These are phyloP conservation scores for Sympetrum striolatum DNA, from an alignment of 2,888 invertebrate genomes.

Conservation along the genomic window DNA sequence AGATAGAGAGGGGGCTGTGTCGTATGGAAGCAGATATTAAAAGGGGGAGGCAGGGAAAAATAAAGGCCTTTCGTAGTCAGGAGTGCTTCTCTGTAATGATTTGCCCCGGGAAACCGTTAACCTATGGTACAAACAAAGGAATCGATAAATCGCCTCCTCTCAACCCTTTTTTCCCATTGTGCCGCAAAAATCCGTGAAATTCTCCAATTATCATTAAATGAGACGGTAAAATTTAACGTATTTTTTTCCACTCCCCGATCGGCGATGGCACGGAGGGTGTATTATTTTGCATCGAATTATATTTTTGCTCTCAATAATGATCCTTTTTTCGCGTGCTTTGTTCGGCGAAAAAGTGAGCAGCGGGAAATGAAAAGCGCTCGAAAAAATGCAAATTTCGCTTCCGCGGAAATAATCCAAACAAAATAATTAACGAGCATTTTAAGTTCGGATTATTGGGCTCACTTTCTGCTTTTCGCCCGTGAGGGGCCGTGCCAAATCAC, in stretches of 20 bases:
- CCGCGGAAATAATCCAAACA: neutral
- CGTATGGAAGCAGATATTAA: neutral
- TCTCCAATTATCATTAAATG: slow-evolving; percentile 28
- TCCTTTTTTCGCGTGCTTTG: neutral
- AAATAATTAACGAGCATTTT: neutral
- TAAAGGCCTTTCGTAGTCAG: neutral
- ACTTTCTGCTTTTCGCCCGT: neutral
- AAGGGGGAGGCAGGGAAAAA: neutral
- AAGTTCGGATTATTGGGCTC: neutral
- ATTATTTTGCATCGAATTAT: neutral
- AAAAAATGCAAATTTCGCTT: neutral
- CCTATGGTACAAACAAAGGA: slow-evolving; percentile 18
- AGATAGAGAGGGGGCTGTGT: neutral
- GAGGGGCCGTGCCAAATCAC: neutral
- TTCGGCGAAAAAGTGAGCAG: neutral
- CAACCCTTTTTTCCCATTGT: neutral
- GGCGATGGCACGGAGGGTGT: neutral
- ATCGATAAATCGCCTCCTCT: slow-evolving; percentile 4
- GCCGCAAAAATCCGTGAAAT: neutral
- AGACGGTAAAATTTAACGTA: neutral
- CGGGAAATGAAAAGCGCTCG: neutral
- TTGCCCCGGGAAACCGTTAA: slow-evolving; percentile 26
- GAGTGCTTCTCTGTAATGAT: slow-evolving; percentile 1
- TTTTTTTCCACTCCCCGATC: neutral
- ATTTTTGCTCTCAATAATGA: neutral